These are phyloP conservation scores for Chymomyza fuscimana DNA, from an alignment of 2,888 invertebrate species.

Conservation along the genomic window DNA sequence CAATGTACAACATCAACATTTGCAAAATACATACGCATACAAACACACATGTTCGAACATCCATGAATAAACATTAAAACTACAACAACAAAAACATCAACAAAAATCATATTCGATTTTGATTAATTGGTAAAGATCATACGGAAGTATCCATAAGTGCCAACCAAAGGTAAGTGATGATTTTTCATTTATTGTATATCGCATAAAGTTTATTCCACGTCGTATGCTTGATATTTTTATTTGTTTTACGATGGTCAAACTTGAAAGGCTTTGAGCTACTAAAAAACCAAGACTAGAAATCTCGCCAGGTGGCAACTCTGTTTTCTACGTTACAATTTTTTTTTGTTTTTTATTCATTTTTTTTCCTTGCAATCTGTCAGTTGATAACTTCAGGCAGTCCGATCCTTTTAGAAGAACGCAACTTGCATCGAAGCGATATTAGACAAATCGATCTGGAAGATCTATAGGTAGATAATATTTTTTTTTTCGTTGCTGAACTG, in stretches of 20 bases:
- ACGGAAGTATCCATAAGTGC: slow-evolving; percentile 80
- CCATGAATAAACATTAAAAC: slow-evolving; percentile 24
- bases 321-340: no score
- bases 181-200: slow-evolving; percentile 29
- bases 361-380: no score
- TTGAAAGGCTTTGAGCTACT: not conserved
- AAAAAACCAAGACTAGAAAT: no score
- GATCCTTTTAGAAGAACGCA: no score
- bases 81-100: slow-evolving; percentile 24
- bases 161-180: slow-evolving; percentile 79
- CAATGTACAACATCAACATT: slow-evolving; percentile 29
- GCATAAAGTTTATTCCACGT: slow-evolving; percentile 14
- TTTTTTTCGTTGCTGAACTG: no score
- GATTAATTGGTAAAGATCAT: slow-evolving; percentile 75
- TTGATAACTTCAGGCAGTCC: no score
- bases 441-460: no score
- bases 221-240: slow-evolving; percentile 30
- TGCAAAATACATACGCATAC: slow-evolving; percentile 19
- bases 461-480: no score
- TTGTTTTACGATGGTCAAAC: slow-evolving; percentile 13
- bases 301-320: no score
- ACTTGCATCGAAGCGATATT: no score
- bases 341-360: no score
- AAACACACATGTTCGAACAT: not conserved
- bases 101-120: slow-evolving; percentile 45